These are phyloP conservation scores for Hypomecis atomaria DNA, from an alignment of 2,888 invertebrate species.

Conservation along the genomic window DNA sequence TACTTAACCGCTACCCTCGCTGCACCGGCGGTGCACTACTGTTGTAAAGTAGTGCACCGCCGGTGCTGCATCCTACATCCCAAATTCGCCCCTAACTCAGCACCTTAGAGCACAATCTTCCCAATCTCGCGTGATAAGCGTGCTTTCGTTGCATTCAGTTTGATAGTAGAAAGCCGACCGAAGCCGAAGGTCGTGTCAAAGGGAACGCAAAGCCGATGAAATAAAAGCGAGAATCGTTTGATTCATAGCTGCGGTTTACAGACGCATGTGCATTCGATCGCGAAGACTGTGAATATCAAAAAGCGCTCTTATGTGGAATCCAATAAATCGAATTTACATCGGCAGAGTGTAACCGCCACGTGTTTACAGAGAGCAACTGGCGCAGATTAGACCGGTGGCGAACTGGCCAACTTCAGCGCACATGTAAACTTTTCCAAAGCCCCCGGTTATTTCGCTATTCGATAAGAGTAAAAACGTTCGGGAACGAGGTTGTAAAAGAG, in stretches of 20 bases:
- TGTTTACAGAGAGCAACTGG: constrained; percentile 74
- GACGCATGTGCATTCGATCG: constrained; percentile 76
- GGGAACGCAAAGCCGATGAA: constrained; percentile 53
- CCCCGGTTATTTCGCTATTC: constrained; percentile 34
- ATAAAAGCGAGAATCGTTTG: constrained; percentile 68
- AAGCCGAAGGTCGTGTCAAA: constrained; percentile 60
- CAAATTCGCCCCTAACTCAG: constrained; percentile 29
- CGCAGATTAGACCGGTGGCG: constrained; percentile 65
- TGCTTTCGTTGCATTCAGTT: constrained; percentile 62
- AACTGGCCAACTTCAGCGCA: constrained; percentile 63
- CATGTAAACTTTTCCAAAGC: constrained; percentile 67
- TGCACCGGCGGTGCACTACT: constrained; percentile 63
- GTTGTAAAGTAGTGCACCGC: too few species aligned
- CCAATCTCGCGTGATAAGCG: constrained; percentile 34
- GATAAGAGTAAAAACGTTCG: constrained; percentile 32
- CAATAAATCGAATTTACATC: constrained; percentile 69
- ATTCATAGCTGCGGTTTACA: constrained; percentile 48
- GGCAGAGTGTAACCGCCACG: constrained; percentile 66
- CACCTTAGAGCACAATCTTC: constrained; percentile 28
- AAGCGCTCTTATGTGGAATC: constrained; percentile 74
- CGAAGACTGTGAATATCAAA: constrained; percentile 74
- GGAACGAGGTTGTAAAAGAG: constrained; percentile 33
- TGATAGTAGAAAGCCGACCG: constrained; percentile 50
- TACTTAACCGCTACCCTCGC: constrained; percentile 68
- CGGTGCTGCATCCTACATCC: constrained; percentile 32